phyloP scores from a whole-genome alignment of 2,888 invertebrate genomes.

The Campoplex nolae region DNA sequence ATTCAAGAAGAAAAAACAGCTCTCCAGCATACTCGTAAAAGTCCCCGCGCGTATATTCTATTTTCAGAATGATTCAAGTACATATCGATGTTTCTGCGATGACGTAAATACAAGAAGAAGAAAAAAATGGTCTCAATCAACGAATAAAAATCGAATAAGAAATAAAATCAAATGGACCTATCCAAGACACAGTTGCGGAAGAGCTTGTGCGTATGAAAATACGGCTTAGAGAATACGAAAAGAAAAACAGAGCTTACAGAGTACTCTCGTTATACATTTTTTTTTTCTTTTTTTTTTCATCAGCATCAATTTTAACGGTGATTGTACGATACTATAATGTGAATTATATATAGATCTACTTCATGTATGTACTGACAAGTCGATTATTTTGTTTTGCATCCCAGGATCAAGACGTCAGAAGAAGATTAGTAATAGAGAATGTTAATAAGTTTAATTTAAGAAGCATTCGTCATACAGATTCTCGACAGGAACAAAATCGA shows the following conservation, averaged over 20 bases:
- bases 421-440: constrained; percentile 12
- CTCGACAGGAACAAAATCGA: background rate
- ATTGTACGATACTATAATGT: background rate
- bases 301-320: background rate
- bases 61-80: constrained; percentile 17
- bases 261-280: background rate
- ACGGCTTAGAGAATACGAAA: background rate
- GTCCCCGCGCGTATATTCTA: background rate
- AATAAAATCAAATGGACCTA: background rate
- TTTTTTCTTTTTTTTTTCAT: background rate
- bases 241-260: constrained; percentile 1
- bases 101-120: background rate
- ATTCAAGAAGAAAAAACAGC: background rate
- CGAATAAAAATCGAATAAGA: constrained; percentile 6
- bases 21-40: background rate
- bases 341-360: background rate
- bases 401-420: constrained; percentile 1
- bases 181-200: background rate
- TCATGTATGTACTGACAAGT: constrained; percentile 31
- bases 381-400: constrained; percentile 55
- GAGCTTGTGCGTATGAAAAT: background rate
- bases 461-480: background rate
- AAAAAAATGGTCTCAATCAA: constrained; percentile 12
- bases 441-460: constrained; percentile 19
- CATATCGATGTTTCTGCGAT: constrained; percentile 13